These are phyloP conservation scores for Trimorus sp. DNA, from an alignment of 2,888 invertebrate species.

Conservation along the genomic window DNA sequence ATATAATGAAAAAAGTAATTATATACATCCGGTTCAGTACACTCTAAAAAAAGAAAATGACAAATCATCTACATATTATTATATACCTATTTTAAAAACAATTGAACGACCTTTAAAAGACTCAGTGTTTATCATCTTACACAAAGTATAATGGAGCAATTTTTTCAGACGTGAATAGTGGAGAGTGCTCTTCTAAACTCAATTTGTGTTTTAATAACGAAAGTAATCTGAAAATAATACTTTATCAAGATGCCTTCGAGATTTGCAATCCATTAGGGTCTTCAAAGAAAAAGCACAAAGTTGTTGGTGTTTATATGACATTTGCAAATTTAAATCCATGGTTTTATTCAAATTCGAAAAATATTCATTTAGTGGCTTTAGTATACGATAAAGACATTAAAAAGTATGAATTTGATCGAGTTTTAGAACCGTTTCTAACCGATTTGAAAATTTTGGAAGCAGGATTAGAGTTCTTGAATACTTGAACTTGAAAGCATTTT, in stretches of 20 bases:
- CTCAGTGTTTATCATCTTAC: no score
- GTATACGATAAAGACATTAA: constrained; percentile 45
- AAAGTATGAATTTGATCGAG: constrained; percentile 48
- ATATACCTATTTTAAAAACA: no score
- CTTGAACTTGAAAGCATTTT: no score
- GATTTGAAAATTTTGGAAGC: constrained; percentile 59
- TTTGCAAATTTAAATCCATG: background rate
- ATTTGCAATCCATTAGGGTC: constrained; percentile 11
- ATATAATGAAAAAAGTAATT: no score
- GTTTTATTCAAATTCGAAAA: constrained; percentile 8
- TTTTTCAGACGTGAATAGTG: constrained; percentile 22
- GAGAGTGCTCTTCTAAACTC: constrained; percentile 3
- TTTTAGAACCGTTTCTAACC: constrained; percentile 49
- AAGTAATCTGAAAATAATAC: constrained; percentile 6
- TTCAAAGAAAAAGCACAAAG: constrained; percentile 1
- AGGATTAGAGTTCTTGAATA: no score
- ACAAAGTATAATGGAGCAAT: constrained; percentile 11
- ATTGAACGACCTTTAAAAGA: no score
- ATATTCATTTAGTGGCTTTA: constrained; percentile 20
- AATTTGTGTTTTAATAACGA: background rate
- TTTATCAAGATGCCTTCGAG: constrained; percentile 18
- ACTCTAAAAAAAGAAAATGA: no score
- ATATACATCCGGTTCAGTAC: no score
- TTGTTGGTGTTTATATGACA: constrained; percentile 12
- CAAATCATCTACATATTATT: no score